Conservation (phyloP, 1,140 invertebrate species). For the Drosophila seguyi region DNA sequence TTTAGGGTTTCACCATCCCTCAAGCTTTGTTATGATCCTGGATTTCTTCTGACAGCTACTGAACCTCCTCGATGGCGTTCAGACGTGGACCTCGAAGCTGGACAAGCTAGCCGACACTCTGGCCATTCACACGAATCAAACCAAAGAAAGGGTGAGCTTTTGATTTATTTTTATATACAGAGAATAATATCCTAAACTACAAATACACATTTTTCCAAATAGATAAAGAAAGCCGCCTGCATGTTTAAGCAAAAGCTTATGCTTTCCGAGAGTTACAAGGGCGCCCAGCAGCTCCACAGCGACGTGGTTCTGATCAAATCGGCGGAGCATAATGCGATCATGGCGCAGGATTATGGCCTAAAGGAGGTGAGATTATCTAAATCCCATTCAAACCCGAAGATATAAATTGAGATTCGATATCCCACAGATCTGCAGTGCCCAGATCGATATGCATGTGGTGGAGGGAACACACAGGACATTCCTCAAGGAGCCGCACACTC, state of each 20-base stretch:
- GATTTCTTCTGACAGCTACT: constrained; percentile 43
- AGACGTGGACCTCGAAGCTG: constrained; percentile 85
- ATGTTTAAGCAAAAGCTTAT: constrained; percentile 92
- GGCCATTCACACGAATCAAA: constrained; percentile 66
- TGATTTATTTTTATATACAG: neutral
- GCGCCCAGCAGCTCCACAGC: constrained; percentile 88
- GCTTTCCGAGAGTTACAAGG: constrained; percentile 90
- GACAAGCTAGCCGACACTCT: constrained; percentile 86
- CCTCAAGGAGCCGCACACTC: constrained; percentile 88
- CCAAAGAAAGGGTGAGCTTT: constrained; percentile 71
- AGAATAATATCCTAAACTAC: neutral
- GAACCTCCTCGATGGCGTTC: constrained; percentile 85
- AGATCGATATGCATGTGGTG: constrained; percentile 89
- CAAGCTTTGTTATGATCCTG: constrained; percentile 2
- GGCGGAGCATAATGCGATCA: constrained; percentile 90
- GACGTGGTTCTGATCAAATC: constrained; percentile 92
- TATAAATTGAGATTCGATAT: neutral
- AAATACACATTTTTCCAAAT: constrained; percentile 71
- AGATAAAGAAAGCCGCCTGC: constrained; percentile 89
- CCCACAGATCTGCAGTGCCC: constrained; percentile 88
- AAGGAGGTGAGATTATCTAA: constrained; percentile 87
- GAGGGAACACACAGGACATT: constrained; percentile 93
- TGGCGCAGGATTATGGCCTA: constrained; percentile 92
- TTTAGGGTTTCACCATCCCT: neutral
- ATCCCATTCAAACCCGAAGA: constrained; percentile 1